These are phyloP conservation scores for Arenaria interpres DNA, from an alignment of 2,113 vertebrate genomes.

Conservation along the genomic window DNA sequence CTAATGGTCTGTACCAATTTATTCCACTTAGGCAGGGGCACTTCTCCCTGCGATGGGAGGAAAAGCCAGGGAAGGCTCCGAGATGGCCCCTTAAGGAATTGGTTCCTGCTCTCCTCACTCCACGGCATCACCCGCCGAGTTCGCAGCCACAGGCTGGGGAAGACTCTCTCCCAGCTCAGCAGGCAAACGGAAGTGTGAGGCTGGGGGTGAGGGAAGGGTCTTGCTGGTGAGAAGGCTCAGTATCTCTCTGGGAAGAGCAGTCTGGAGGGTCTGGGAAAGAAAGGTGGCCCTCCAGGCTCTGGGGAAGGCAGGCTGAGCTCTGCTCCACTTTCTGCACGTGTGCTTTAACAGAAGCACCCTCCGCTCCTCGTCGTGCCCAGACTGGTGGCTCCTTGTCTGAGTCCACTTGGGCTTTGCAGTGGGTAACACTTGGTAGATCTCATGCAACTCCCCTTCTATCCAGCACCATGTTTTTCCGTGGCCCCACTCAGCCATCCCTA, in stretches of 20 bases:
- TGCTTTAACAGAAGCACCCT: neutral
- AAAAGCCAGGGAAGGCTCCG: neutral
- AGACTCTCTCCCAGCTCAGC: neutral
- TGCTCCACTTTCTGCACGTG: neutral
- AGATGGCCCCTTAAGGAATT: constrained; percentile 14
- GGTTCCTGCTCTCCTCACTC: constrained; percentile 29
- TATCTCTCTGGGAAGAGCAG: neutral
- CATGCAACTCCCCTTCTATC: fast-evolving
- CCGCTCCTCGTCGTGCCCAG: fast-evolving
- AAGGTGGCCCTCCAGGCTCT: neutral
- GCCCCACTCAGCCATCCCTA: neutral
- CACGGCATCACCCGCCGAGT: neutral
- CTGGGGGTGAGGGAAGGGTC: neutral
- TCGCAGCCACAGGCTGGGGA: neutral
- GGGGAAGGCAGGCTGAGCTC: neutral
- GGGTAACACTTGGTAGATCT: fast-evolving
- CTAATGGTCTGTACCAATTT: constrained; percentile 88
- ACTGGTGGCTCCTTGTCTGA: neutral
- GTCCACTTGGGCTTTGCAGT: neutral
- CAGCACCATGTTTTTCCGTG: fast-evolving
- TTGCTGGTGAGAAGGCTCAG: neutral
- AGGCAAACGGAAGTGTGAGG: neutral
- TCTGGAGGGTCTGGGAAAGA: too few relatives aligned
- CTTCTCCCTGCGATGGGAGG: neutral
- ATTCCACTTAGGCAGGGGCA: constrained; percentile 81